Conservation (phyloP, 1,140 invertebrate genomes). For the Myzus persicae region DNA sequence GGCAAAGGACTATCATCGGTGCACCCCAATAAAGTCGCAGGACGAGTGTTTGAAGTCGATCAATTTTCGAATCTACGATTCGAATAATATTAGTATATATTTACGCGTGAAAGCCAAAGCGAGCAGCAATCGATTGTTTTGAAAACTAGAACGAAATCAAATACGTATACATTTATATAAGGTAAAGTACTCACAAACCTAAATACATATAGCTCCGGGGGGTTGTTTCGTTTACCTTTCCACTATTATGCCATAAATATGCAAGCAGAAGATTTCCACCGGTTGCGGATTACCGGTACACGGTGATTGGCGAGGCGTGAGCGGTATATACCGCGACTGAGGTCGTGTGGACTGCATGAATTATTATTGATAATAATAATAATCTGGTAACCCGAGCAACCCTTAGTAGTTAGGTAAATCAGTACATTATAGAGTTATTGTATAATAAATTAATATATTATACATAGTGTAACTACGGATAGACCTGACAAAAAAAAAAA, state of each 20-base stretch:
- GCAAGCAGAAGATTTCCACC: conserved; percentile 21
- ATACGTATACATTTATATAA: not conserved
- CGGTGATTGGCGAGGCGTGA: not conserved
- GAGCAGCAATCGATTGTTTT: not conserved
- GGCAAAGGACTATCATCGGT: too few species aligned
- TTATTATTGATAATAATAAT: conserved; percentile 13
- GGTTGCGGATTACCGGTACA: conserved; percentile 21
- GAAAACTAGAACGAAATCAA: not conserved
- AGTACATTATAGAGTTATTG: not conserved
- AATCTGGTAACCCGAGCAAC: not conserved
- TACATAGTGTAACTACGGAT: too few species aligned
- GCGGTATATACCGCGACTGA: not conserved
- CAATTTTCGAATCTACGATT: not conserved
- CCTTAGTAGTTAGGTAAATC: not conserved
- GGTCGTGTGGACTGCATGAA: not conserved
- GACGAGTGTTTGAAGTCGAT: not conserved
- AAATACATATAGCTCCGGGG: not conserved
- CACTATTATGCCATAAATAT: not conserved
- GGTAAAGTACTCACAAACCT: not conserved
- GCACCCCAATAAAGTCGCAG: not conserved
- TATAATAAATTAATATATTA: too few species aligned
- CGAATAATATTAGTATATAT: not conserved
- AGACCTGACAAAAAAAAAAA: too few species aligned
- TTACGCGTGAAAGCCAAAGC: not conserved
- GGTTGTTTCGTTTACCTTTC: not conserved